phyloP scores from a whole-genome alignment of 2,113 vertebrate genomes.

The Trematomus loennbergii region DNA sequence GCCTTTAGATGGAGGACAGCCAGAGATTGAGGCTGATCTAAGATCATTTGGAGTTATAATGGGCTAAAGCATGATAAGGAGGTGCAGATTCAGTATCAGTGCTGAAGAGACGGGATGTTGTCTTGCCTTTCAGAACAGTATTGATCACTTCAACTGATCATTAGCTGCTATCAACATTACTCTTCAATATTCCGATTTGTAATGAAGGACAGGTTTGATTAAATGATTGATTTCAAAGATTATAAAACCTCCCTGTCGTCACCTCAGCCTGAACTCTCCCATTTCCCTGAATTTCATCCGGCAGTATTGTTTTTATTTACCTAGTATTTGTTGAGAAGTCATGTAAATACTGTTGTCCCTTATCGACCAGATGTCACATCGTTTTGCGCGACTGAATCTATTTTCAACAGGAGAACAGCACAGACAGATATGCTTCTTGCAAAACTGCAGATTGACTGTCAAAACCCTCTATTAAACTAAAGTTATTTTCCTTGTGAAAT shows the following conservation, averaged over 20 bases:
- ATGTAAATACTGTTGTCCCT: neutral
- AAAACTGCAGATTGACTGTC: neutral
- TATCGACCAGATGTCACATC: neutral
- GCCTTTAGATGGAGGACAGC: constrained; percentile 37
- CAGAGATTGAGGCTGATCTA: constrained; percentile 41
- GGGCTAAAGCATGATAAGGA: constrained; percentile 36
- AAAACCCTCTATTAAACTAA: too few relatives aligned
- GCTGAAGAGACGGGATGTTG: constrained; percentile 19
- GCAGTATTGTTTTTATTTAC: neutral
- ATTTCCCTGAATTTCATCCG: neutral
- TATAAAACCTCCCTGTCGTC: neutral
- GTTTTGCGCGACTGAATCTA: neutral
- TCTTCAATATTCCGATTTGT: constrained; percentile 27
- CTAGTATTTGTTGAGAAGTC: neutral
- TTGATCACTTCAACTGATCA: constrained; percentile 49
- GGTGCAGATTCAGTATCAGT: constrained; percentile 51
- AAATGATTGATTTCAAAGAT: constrained; percentile 32
- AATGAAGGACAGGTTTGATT: constrained; percentile 53
- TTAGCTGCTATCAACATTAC: constrained; percentile 45
- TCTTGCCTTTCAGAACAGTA: constrained; percentile 31
- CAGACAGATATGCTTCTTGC: neutral
- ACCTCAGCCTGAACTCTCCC: neutral
- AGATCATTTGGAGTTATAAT: constrained; percentile 53
- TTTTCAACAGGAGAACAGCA: neutral
- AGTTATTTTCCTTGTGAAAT: too few relatives aligned